Conservation (phyloP, 2,113 vertebrate species). For the Mus pahari region DNA sequence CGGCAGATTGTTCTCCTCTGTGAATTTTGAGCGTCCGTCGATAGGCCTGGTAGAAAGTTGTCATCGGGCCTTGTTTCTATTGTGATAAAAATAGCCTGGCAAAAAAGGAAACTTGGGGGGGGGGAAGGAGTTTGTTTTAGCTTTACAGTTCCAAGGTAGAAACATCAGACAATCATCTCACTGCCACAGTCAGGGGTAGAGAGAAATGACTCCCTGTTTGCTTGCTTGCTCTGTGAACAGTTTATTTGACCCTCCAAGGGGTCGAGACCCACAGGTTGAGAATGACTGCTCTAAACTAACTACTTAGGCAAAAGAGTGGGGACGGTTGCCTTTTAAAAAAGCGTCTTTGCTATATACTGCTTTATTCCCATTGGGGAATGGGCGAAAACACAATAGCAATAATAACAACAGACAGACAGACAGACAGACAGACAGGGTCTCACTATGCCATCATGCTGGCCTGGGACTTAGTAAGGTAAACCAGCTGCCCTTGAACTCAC, state of each 20-base stretch:
- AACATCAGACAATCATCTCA: no score
- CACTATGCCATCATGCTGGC: not conserved
- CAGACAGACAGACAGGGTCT: not conserved
- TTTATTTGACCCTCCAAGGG: not conserved
- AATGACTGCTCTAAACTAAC: not conserved
- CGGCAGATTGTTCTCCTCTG: not conserved
- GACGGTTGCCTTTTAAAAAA: not conserved
- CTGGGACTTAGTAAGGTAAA: not conserved
- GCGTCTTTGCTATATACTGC: not conserved
- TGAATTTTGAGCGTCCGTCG: not conserved
- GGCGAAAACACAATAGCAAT: not conserved
- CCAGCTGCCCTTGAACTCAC: not conserved
- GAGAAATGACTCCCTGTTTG: not conserved
- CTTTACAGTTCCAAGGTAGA: not conserved
- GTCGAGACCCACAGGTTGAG: not conserved
- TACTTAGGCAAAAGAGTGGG: not conserved
- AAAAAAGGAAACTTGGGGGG: not conserved
- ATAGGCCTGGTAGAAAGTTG: constrained; percentile 1
- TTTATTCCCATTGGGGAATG: not conserved
- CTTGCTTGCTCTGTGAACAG: not conserved
- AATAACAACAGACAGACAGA: not conserved
- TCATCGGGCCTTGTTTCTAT: not conserved
- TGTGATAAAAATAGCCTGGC: not conserved
- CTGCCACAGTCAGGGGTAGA: not conserved
- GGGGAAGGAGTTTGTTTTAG: not conserved